phyloP scores from a whole-genome alignment of 2,797 vertebrate species.

The Otolemur crassicaudatus region DNA sequence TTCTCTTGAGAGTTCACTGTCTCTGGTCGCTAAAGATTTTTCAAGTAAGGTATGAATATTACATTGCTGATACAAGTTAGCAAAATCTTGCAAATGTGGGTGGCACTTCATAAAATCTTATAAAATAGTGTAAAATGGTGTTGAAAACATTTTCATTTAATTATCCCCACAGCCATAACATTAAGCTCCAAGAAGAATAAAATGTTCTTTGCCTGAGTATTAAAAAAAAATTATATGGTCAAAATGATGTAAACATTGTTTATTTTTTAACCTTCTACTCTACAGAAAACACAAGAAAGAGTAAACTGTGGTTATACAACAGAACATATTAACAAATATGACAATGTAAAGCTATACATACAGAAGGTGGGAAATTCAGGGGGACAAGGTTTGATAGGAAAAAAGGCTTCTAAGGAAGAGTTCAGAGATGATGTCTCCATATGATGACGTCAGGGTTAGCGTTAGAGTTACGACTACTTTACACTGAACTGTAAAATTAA shows the following conservation, averaged over 20 bases:
- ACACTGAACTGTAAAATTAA: background rate
- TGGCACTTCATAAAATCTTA: background rate
- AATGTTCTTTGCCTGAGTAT: background rate
- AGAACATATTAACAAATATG: background rate
- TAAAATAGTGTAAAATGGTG: background rate
- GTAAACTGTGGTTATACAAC: background rate
- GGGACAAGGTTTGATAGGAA: background rate
- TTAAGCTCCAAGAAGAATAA: background rate
- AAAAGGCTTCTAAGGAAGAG: background rate
- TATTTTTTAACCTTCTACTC: conserved; percentile 1
- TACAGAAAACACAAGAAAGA: background rate
- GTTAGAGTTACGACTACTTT: background rate
- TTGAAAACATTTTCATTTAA: background rate
- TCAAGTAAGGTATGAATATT: background rate
- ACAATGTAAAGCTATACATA: background rate
- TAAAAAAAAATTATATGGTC: background rate
- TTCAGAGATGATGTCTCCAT: background rate
- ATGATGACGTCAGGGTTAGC: background rate
- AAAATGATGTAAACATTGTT: background rate
- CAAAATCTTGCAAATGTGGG: background rate
- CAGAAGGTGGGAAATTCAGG: background rate
- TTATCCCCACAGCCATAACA: background rate
- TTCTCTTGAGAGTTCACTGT: background rate
- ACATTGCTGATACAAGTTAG: background rate
- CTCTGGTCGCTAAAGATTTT: background rate